Base-by-base conservation (phyloP, 2,797 vertebrate species). In the Octomys mimax region DNA sequence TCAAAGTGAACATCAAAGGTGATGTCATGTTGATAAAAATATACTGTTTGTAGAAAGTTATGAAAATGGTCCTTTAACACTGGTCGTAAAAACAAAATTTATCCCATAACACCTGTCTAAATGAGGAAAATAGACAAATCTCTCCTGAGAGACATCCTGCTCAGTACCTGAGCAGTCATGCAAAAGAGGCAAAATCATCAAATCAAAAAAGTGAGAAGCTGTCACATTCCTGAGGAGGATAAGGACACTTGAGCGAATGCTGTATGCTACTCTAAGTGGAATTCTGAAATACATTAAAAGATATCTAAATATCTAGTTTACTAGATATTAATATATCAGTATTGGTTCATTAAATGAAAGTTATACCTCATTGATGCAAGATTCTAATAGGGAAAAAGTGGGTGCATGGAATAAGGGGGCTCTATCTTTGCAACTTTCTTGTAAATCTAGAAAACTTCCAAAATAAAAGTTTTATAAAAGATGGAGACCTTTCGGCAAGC, bases 11-110 rank as follows among this genome's bases (percentile, higher is more conserved):
- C 70, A 61, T 59, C 49, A 39, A 49, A 92, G 49, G 57, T 91
- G 24, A 42, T 59, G 14, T 66, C 79, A 26, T 71, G 21, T 78
- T 90, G 36, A 49, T 59, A 59, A 4, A 77, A 49, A 36, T n/a
- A 57, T 66, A 71, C 46, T 66, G 8, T 78, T 61, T 33, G 54
- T 92, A 85, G 12, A 4, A 81, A 88, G 33, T 85, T 73, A 83
- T 92, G 59, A 81, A 96, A 89, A 61, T 77, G 46, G 10, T 54
- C 49, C 75, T 89, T 92, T 46, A 89, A 85, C n/a, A 75, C 19
- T 89, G 49, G 36, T 54, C 70, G 46, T 6, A 5, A 42, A 70
- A 68, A 49, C 49, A n/a, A 62, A 87, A 87, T 31, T 71, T 46
- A 92, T n/a, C 80, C 66, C n/a, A 21, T 81, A 85, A 61, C 28